phyloP scores from a whole-genome alignment of 2,888 invertebrate species.

The Teinopalpus imperialis region DNA sequence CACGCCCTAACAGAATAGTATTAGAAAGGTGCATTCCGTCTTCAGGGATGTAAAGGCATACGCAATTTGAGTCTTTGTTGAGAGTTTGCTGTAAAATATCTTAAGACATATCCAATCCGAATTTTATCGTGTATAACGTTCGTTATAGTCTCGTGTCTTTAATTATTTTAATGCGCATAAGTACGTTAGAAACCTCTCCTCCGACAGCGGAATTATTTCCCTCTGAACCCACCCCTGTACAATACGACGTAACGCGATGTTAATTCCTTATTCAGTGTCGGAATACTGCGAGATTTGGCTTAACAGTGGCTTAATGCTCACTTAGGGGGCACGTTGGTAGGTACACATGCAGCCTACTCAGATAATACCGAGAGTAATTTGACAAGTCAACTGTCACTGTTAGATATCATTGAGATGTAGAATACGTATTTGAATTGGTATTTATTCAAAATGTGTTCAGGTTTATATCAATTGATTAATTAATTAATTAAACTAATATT shows the following conservation, averaged over 20 bases:
- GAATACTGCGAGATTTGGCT: constrained; percentile 35
- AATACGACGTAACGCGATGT: constrained; percentile 41
- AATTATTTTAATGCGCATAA: background rate
- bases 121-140: no score
- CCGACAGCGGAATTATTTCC: background rate
- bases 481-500: no score
- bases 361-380: constrained; percentile 9
- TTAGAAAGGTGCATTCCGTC: no score
- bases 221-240: constrained; percentile 8
- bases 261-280: constrained; percentile 43
- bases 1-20: no score
- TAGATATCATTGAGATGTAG: background rate
- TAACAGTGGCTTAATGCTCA: constrained; percentile 14
- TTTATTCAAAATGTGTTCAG: no score
- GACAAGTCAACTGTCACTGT: background rate
- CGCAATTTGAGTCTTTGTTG: no score
- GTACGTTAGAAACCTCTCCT: background rate
- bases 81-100: no score
- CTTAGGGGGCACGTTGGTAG: background rate
- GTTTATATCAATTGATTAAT: no score
- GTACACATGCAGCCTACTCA: background rate
- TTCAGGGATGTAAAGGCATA: no score
- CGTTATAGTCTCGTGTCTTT: no score
- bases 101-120: no score
- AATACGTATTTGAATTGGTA: background rate